Percentiles rank a stretch among this genome's conserved stretches.
These are phyloP conservation scores for Drosophila mayri DNA, from an alignment of 1,140 invertebrate genomes.

Conservation along the genomic window DNA sequence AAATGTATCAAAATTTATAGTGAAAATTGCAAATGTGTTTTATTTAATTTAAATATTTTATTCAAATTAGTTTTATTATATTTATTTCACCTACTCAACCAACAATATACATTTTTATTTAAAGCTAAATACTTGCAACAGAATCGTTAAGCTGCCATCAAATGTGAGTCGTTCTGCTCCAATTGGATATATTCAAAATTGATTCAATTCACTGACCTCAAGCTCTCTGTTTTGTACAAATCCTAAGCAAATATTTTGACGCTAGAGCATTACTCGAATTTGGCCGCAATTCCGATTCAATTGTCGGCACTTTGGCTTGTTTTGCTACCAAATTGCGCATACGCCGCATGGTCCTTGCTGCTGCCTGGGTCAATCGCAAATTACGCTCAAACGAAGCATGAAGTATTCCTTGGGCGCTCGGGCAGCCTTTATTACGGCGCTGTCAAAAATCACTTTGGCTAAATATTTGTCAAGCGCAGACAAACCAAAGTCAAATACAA, in stretches of 20 bases:
- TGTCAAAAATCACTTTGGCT: conserved; percentile 79
- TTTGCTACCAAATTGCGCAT: conserved; percentile 64
- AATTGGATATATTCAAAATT: background rate
- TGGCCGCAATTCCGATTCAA: conserved; percentile 36
- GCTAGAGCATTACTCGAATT: conserved; percentile 16
- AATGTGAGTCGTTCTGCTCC: background rate
- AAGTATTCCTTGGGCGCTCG: conserved; percentile 55
- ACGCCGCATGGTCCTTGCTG: conserved; percentile 59
- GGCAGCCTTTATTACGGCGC: conserved; percentile 54
- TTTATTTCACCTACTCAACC: too few relatives aligned
- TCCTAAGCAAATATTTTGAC: conserved; percentile 32
- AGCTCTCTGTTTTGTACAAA: background rate
- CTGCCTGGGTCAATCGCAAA: conserved; percentile 54
- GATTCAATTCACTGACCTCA: conserved; percentile 14
- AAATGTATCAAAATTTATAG: background rate
- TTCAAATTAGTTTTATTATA: too few relatives aligned
- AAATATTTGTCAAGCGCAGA: conserved; percentile 73
- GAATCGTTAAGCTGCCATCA: background rate
- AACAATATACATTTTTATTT: too few relatives aligned
- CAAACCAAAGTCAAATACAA: conserved; percentile 60
- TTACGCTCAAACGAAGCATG: conserved; percentile 61
- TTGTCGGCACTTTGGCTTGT: conserved; percentile 28
- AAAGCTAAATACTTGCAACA: too few relatives aligned
- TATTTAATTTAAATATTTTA: background rate
- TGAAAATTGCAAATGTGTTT: background rate